These are phyloP conservation scores for Camponotus pennsylvanicus DNA, from an alignment of 1,140 invertebrate species.

Conservation along the genomic window DNA sequence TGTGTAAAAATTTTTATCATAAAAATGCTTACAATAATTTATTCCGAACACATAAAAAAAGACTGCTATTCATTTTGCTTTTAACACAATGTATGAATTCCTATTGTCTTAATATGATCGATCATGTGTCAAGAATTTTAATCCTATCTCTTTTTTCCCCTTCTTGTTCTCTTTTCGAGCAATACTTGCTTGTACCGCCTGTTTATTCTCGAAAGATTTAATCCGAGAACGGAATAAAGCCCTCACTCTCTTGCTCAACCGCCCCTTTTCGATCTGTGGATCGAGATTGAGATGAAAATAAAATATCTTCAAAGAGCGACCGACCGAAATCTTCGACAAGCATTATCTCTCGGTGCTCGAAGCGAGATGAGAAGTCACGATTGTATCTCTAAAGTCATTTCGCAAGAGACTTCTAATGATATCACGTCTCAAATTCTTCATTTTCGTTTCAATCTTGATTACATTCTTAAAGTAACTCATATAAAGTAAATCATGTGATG, in stretches of 20 bases:
- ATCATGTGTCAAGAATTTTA: background rate
- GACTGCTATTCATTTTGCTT: background rate
- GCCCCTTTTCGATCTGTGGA: conserved; percentile 8
- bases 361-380: conserved; percentile 10
- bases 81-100: background rate
- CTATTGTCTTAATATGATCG: background rate
- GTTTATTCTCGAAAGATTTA: background rate
- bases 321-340: conserved; percentile 33
- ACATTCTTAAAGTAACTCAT: conserved; percentile 26
- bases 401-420: conserved; percentile 7
- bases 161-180: background rate
- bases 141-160: background rate
- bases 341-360: background rate
- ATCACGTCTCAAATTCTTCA: conserved; percentile 20
- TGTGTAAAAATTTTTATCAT: background rate
- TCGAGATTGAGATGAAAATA: conserved; percentile 28
- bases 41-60: background rate
- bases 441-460: conserved; percentile 29
- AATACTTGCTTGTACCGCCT: background rate
- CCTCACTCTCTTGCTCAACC: conserved; percentile 14
- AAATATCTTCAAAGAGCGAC: background rate
- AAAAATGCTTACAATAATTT: background rate
- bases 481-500: background rate
- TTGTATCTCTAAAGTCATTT: conserved; percentile 19
- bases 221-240: background rate